These are phyloP conservation scores for Piprites chloris DNA, from an alignment of 2,113 vertebrate genomes.

Conservation along the genomic window DNA sequence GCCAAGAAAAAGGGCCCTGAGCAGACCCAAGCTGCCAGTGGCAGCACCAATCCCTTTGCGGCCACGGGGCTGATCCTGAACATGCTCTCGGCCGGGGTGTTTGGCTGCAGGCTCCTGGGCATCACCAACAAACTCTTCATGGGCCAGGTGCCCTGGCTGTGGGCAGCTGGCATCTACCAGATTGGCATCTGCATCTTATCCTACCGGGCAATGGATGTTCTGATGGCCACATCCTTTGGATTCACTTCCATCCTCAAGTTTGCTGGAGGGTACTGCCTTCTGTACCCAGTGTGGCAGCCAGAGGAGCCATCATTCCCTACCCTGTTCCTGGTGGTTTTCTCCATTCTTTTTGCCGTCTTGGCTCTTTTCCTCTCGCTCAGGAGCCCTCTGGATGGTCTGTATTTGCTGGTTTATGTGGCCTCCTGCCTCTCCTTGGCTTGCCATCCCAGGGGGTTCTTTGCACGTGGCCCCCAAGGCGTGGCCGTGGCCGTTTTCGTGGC, in stretches of 20 bases:
- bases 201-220: slow-evolving; percentile 75
- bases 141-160: slow-evolving; percentile 86
- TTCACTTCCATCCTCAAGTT: slow-evolving; percentile 80
- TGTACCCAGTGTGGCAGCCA: slow-evolving; percentile 61
- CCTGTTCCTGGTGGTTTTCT: slow-evolving; percentile 77
- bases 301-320: slow-evolving; percentile 62
- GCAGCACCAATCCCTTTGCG: slow-evolving; percentile 7
- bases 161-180: slow-evolving; percentile 83
- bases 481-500: slow-evolving; percentile 78
- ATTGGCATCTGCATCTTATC: slow-evolving; percentile 75
- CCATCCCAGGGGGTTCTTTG: slow-evolving; percentile 75
- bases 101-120: slow-evolving; percentile 80
- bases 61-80: slow-evolving; percentile 77
- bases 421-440: slow-evolving; percentile 81
- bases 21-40: background rate
- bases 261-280: slow-evolving; percentile 78
- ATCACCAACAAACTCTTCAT: slow-evolving; percentile 71
- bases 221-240: slow-evolving; percentile 79
- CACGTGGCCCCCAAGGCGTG: slow-evolving; percentile 79
- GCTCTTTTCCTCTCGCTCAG: slow-evolving; percentile 76
- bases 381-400: slow-evolving; percentile 76
- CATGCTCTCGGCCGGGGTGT: slow-evolving; percentile 78
- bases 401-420: slow-evolving; percentile 77
- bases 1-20: background rate
- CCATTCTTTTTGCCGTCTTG: slow-evolving; percentile 78